Evolutionary conservation across 2,797 vertebrate species (phyloP), one percentile per base, ranked within the genome.

Genomic region (Melanotaenia parkinsoni): DNA sequence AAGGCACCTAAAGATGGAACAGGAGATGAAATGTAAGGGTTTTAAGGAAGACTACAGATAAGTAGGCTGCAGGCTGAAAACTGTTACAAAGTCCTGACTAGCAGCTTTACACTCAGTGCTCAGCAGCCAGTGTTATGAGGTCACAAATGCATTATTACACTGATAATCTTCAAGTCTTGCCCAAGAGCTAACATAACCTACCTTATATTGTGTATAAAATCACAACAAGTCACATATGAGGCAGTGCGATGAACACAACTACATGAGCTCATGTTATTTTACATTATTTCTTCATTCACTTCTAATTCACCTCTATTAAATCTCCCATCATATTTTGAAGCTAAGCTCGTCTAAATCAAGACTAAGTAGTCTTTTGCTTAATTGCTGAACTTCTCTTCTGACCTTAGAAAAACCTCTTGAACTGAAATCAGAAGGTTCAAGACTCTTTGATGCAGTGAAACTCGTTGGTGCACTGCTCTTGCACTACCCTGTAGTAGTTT

Each of bases 301-400:
- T 84, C 54, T 77, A 79, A 79, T 76, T 69, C 50, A 68, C 50
- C 58, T 79, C 50, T 73, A 58, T 77, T 83, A 74, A 83, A 86
- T 78, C 62, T 69, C 79, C 90, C 74, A 90, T 91, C 81, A 77
- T 78, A 91, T 89, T 81, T 82, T 26, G 65, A 59, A 66, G 75
- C 58, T 45, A 28, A 33, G 70, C 57, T 79, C 45, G 53, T 63
- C 35, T 69, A 62, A 53, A 33, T 63, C 10, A 1, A 74, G 47
- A 57, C 67, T 33, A 53, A 66, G 18, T 58, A 74, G 64, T 51
- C 82, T 75, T 70, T 51, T 70, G 76, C 77, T 26, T 57, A 83
- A 61, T 24, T 70, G 65, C 20, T 13, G 63, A 77, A 60, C 18
- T 32, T 68, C 68, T 77, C 32, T 24, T 33, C 40, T 85, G 73